These are phyloP conservation scores for Heteromyza rotundicornis DNA, from an alignment of 2,888 invertebrate species.

Conservation along the genomic window DNA sequence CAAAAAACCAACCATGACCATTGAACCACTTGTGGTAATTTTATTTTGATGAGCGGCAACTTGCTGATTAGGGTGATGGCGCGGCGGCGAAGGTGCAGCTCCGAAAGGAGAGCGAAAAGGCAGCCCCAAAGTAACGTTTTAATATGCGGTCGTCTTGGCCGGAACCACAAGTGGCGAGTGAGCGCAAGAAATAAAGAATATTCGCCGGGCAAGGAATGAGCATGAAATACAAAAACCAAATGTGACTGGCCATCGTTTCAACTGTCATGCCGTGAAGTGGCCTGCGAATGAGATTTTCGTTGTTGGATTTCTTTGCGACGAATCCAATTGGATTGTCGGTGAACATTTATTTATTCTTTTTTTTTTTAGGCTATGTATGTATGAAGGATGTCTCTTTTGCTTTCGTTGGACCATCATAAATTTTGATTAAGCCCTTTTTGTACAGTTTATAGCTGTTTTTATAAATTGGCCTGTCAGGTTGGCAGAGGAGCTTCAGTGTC, in stretches of 20 bases:
- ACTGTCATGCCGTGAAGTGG: neutral
- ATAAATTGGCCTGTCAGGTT: slow-evolving; percentile 7
- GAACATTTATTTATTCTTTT: no score
- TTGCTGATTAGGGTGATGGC: neutral
- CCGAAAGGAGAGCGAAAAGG: neutral
- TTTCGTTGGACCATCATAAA: slow-evolving; percentile 37
- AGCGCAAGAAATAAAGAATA: no score
- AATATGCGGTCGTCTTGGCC: neutral
- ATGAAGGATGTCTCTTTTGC: no score
- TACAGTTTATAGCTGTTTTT: slow-evolving; percentile 37
- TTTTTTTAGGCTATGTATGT: no score
- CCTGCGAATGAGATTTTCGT: neutral
- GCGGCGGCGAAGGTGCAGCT: neutral
- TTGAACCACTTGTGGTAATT: slow-evolving; percentile 1
- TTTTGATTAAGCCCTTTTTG: slow-evolving; percentile 47
- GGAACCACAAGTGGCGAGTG: neutral
- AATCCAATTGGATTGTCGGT: no score
- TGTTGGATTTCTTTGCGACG: no score
- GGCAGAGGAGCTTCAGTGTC: neutral
- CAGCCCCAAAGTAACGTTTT: neutral
- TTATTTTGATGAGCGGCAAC: neutral
- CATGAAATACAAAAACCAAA: neutral
- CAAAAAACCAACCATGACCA: neutral
- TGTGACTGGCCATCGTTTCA: neutral
- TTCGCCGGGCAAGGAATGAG: no score